Evolutionary conservation across 1,140 invertebrate genomes (phyloP), one percentile per base, ranked within the genome.

Genomic region (Drosophila malerkotliana): DNA sequence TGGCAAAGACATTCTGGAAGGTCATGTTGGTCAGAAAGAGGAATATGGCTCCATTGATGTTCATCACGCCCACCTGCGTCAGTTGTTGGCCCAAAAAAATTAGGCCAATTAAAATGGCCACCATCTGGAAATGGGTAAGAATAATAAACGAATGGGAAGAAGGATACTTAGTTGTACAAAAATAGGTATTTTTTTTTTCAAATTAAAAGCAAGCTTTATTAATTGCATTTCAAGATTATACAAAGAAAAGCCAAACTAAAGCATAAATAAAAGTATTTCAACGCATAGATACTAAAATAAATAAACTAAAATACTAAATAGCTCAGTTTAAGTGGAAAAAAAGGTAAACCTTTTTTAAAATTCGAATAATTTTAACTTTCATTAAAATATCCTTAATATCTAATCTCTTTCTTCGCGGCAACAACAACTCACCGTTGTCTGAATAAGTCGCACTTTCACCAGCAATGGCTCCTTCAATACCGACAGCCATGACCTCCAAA

Each of bases 11-110:
- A 92, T 98, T 98, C 90, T 97, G 97, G 92, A 98, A 98, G 6
- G 97, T 99, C 95, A 98, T 97, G 91, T 98, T 98, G 4, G 96
- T 98, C 2, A 99, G 93, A 88, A 98, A 96, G 56, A 99, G 94
- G 90, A 98, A 99, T 18, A 99, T 93, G n/a, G 96, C 97, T 49
- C 98, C 98, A 91, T 98, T 99, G 61, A 99, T 98, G 91, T 99
- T 99, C 95, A 97, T 97, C 0, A 98, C 96, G 4, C 97, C 97
- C 77, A 97, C 95, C 92, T 98, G 96, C 79, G 97, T 95, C 32
- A 97, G 84, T 78, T 94, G 92, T 91, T 99, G 98, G 1, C 96
- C 95, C 84, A 96, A 97, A 92, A 98, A 99, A 58, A 99, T 96
- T 4, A 98, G 91, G 5, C 98, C 98, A 67, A 99, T 95, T 3